Base-by-base conservation (phyloP, 35 echinoderm and acorn worm species). In the Heliocidaris erythrogramma region DNA sequence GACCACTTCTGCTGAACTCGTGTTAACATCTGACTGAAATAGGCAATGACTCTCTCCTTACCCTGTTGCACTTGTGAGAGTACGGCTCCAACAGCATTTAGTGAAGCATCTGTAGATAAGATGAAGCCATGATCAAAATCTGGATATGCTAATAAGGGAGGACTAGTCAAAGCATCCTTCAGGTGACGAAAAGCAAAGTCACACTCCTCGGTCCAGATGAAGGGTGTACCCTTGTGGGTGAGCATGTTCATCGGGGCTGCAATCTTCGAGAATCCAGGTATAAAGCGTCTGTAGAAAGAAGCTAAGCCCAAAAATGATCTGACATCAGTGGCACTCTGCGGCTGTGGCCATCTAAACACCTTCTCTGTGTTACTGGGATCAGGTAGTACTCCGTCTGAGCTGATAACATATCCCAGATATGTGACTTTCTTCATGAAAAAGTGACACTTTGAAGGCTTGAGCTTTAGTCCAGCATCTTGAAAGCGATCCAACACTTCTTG, bases 61-160 rank as follows among this genome's bases (percentile, higher is more conserved):
- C 85, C 85, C 17, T 86, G 85, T n/a, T 86, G 24, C 17, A 30
- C 24, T n/a, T 86, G 85, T 27, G 85, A 86, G 24, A 86, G 85
- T 5, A 86, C 31, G 27, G 85, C 85, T 8, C 85, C 31, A 10
- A 86, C 31, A 8, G 5, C 85, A 27, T 86, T 7, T 6, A 86
- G 85, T 32, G 85, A 86, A 30, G 85, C 85, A 32, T 86, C 8
- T 27, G 85, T 86, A 32, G 85, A 27, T 86, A 86, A n/a, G 85
- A 30, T 86, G 85, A 86, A 86, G 17, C 31, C 31, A 27, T 30
- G 85, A 32, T 86, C 17, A 17, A 95, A 95, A 49, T 92, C 69
- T 47, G 95, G 95, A 48, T 94, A 96, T 14, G 93, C 93, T 30
- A 94, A 92, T 13, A 96, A 31, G 49, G 92, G 95, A 30, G 95